Evolutionary conservation across 2,888 invertebrate species (phyloP), one percentile per base, ranked within the genome.

Genomic region (Galerucella calmariensis): DNA sequence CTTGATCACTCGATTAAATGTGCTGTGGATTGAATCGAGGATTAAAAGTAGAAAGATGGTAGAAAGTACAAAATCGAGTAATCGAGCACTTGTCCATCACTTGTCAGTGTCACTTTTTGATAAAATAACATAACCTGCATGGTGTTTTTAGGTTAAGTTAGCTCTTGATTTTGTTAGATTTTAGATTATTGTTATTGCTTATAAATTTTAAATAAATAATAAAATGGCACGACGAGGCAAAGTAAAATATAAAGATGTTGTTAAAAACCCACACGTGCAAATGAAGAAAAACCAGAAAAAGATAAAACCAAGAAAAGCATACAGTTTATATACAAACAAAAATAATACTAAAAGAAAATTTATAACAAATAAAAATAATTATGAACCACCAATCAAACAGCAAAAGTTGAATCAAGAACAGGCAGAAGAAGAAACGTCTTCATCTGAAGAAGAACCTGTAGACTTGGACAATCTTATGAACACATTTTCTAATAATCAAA

Each of bases 361-460:
- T 53, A 58, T 66, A 8, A 6, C 58, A 1, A 89, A 88, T 73
- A 66, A 56, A 48, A 87, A 88, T 27, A 90, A 90, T n/a, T 90
- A 90, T 75, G 90, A 90, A 72, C 88, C 88, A 74, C 81, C 83
- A 59, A 48, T 58, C 10, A 87, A 92, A 69, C 80, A 48, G 78
- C 82, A 63, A 69, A 56, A 56, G 56, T 16, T 56, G 9, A 56
- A 73, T 59, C 59, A 51, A 61, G 24, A 66, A 12, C n/a, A 35
- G 16, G 20, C 24, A 10, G 65, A 73, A 72, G 63, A 72, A 70
- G 69, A 70, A 71, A 35, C 58, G 11, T 71, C 53, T 53, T 77
- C 79, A 53, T 80, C 80, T 41, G 81, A 82, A 72, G 78, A 78
- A 74, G 82, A 82, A 63, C 72, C 69, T 65, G 78, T 81, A 66